A percentile compares a stretch with the other conserved stretches of the same genome.
Evolutionary conservation across 2,888 invertebrate genomes (phyloP).

Genomic region (Eueremaeus valkanovi): DNA sequence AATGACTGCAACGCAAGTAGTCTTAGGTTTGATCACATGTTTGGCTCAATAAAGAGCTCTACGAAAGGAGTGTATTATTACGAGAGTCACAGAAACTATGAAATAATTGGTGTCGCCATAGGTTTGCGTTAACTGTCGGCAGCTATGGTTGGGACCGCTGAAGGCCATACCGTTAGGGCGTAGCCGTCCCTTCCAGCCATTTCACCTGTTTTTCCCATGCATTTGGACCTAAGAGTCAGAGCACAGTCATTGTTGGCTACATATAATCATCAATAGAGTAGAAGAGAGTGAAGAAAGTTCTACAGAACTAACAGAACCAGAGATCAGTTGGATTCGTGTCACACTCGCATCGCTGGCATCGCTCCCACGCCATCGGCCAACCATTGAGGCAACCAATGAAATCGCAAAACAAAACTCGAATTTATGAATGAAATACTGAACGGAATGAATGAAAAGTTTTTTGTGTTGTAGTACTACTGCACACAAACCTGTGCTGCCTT

Average conservation of each 20-base stretch:
- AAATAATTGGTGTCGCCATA: conserved; percentile 23
- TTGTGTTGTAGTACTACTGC: conserved; percentile 25
- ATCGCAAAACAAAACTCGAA: background rate
- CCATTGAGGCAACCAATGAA: background rate
- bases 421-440: conserved; percentile 29
- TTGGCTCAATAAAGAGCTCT: background rate
- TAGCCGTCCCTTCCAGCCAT: conserved; percentile 25
- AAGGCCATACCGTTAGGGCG: conserved; percentile 35
- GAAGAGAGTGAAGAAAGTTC: no score
- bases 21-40: no score
- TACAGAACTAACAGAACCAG: no score
- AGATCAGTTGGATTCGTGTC: conserved; percentile 11
- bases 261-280: conserved; percentile 21
- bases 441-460: conserved; percentile 32
- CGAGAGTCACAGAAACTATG: conserved; percentile 6
- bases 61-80: conserved; percentile 16
- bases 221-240: background rate
- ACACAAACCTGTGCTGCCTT: conserved; percentile 20
- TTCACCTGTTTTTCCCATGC: conserved; percentile 36
- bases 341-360: conserved; percentile 34
- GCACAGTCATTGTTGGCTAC: background rate
- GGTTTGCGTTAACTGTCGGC: background rate
- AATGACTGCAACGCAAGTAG: background rate
- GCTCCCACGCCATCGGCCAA: conserved; percentile 32
- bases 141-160: conserved; percentile 29